Evolutionary conservation across 2,888 invertebrate genomes (phyloP).

Genomic region (Opisthograptis luteolata): DNA sequence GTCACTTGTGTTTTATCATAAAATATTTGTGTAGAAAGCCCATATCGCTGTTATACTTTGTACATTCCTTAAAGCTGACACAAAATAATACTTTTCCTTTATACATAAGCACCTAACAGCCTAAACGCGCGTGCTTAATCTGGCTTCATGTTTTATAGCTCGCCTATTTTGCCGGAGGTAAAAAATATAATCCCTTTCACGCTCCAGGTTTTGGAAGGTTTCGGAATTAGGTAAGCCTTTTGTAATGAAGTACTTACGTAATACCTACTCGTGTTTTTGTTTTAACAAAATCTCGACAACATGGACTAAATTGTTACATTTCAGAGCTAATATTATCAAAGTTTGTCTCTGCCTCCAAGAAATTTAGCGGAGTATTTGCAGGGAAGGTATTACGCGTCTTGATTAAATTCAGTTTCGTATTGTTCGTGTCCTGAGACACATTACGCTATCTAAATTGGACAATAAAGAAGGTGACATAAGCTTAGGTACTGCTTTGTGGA

Average conservation of each 20-base stretch:
- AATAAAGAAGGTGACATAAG: no score
- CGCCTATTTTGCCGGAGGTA: conserved; percentile 55
- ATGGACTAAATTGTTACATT: conserved; percentile 42
- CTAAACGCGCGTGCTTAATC: conserved; percentile 47
- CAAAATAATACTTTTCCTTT: conserved; percentile 28
- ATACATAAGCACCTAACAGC: conserved; percentile 30
- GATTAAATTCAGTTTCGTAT: conserved; percentile 13
- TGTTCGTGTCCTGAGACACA: neutral
- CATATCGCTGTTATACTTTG: neutral
- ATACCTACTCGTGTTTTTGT: conserved; percentile 59
- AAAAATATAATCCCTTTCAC: conserved; percentile 66
- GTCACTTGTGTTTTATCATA: no score
- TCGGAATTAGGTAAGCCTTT: conserved; percentile 65
- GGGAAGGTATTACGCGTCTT: conserved; percentile 9
- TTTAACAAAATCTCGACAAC: conserved; percentile 40
- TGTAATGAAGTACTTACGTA: conserved; percentile 68
- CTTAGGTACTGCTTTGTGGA: no score
- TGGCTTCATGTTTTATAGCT: conserved; percentile 49
- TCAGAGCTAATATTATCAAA: conserved; percentile 42
- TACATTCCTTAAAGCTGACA: conserved; percentile 26
- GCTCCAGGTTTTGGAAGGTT: conserved; percentile 53
- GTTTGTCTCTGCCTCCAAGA: conserved; percentile 26
- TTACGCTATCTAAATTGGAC: no score
- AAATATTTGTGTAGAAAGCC: no score
- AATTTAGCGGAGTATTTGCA: conserved; percentile 12